phyloP scores from a whole-genome alignment of 2,113 vertebrate species.

The Arenaria interpres region DNA sequence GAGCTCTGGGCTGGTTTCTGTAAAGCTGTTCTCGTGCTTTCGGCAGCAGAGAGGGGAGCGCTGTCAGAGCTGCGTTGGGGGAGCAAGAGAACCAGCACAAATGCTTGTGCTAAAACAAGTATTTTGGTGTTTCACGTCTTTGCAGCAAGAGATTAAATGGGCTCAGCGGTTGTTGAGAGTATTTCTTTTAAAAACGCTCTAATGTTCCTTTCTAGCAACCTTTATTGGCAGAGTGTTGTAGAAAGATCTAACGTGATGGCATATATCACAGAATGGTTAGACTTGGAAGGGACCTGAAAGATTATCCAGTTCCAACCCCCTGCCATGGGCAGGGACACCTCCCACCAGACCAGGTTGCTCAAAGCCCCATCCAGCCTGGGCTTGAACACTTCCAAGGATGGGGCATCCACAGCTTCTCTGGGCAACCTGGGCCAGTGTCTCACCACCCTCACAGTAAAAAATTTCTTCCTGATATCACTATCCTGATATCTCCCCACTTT shows the following conservation, averaged over 20 bases:
- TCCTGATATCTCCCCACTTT: too few species aligned
- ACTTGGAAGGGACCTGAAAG: not conserved
- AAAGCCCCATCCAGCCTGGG: too few species aligned
- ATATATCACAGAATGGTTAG: not conserved
- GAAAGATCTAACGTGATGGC: not conserved
- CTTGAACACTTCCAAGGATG: too few species aligned
- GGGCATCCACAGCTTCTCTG: too few species aligned
- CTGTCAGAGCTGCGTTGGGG: not conserved
- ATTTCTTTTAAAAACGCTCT: not conserved
- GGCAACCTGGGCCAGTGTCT: too few species aligned
- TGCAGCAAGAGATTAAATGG: not conserved
- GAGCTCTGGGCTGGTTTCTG: not conserved
- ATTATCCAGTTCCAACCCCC: not conserved
- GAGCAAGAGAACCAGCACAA: not conserved
- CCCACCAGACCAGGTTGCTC: too few species aligned
- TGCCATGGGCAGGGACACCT: not conserved
- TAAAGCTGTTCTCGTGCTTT: not conserved
- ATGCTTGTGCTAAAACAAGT: not conserved
- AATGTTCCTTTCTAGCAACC: not conserved
- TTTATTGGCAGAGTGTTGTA: not conserved
- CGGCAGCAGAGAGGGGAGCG: not conserved
- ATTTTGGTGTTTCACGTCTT: not conserved
- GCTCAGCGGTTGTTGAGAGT: not conserved
- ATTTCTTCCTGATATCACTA: too few species aligned
- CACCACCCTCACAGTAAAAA: too few species aligned